These are phyloP conservation scores for Parnassius glacialis DNA, from an alignment of 2,888 invertebrate genomes.

Conservation along the genomic window DNA sequence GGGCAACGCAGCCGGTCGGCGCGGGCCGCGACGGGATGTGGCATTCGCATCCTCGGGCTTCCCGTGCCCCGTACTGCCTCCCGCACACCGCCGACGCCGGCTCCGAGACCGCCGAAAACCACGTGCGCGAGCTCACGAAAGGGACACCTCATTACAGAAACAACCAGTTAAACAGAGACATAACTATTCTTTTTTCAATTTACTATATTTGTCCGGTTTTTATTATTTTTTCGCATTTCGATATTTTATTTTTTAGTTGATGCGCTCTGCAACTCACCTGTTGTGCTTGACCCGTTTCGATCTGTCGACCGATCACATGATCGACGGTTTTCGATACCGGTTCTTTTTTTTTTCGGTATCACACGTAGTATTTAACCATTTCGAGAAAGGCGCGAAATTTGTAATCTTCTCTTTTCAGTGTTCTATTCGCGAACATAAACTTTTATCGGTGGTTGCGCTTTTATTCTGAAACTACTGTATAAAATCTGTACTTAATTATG, in stretches of 20 bases:
- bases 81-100: slow-evolving; percentile 35
- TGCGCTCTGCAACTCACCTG: slow-evolving; percentile 77
- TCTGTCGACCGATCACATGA: slow-evolving; percentile 74
- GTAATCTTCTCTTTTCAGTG: slow-evolving; percentile 27
- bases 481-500: too few species aligned
- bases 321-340: slow-evolving; percentile 63
- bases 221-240: slow-evolving; percentile 81
- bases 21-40: slow-evolving; percentile 78
- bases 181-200: slow-evolving; percentile 74
- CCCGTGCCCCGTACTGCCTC: slow-evolving; percentile 49
- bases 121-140: slow-evolving; percentile 71
- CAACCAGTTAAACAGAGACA: slow-evolving; percentile 46
- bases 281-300: slow-evolving; percentile 80
- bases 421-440: slow-evolving; percentile 23
- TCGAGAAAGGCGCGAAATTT: slow-evolving; percentile 30
- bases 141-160: slow-evolving; percentile 44
- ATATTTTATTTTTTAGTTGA: slow-evolving; percentile 82
- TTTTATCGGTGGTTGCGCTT: too few species aligned
- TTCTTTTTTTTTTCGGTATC: slow-evolving; percentile 45
- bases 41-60: slow-evolving; percentile 42
- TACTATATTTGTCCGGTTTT: slow-evolving; percentile 78
- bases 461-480: too few species aligned
- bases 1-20: slow-evolving; percentile 78
- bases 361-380: slow-evolving; percentile 40
- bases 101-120: slow-evolving; percentile 56